A percentile compares a stretch with the other conserved stretches of the same genome.
phyloP scores from a whole-genome alignment of 2,113 vertebrate genomes.

The Phalacrocorax brasilianus region DNA sequence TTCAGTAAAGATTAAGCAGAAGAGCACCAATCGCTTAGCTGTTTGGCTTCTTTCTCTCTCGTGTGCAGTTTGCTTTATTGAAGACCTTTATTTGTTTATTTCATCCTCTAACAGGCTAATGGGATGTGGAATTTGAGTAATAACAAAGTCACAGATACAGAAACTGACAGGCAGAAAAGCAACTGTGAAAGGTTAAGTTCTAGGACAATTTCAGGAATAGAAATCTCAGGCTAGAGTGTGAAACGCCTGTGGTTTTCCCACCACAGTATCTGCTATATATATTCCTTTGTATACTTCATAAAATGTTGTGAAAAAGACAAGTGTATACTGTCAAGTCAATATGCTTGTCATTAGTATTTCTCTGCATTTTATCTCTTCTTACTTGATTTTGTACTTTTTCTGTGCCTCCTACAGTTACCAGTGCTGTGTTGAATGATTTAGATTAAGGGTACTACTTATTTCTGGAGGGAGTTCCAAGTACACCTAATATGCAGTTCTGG shows the following conservation, averaged over 20 bases:
- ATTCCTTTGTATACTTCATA: background rate
- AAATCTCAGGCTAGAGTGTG: background rate
- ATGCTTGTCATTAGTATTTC: background rate
- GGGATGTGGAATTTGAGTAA: background rate
- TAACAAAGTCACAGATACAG: background rate
- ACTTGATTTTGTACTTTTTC: background rate
- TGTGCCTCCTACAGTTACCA: background rate
- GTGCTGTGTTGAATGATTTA: background rate
- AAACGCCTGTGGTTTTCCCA: background rate
- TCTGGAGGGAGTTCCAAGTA: background rate
- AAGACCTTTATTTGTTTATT: background rate
- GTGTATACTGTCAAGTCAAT: background rate
- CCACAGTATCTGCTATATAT: background rate
- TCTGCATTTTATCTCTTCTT: background rate
- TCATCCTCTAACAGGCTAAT: background rate
- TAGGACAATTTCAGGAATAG: background rate
- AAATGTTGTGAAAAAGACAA: background rate
- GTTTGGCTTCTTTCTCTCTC: background rate
- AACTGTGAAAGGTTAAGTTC: background rate
- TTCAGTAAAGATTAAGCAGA: background rate
- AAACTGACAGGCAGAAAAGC: background rate
- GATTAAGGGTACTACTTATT: background rate
- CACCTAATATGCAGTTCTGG: background rate
- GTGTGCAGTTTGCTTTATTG: background rate
- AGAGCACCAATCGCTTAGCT: background rate